Conservation (phyloP, 2,113 vertebrate species). For the Buteo buteo region DNA sequence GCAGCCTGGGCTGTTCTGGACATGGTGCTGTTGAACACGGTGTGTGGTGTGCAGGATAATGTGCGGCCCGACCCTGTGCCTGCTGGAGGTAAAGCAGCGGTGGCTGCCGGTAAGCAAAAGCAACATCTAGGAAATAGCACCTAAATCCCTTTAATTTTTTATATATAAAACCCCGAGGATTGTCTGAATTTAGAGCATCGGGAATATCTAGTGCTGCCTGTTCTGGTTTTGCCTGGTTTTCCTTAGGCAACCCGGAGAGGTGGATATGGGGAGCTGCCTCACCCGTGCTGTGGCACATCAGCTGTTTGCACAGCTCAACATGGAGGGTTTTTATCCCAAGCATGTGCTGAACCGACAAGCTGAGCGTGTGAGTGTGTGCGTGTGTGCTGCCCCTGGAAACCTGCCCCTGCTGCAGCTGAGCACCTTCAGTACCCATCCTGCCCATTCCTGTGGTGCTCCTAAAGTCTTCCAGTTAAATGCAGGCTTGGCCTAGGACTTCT, state of each 20-base stretch:
- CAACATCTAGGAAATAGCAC: background rate
- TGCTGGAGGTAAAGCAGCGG: background rate
- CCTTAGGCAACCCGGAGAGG: background rate
- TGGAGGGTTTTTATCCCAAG: background rate
- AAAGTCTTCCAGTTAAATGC: background rate
- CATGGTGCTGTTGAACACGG: background rate
- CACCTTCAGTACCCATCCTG: background rate
- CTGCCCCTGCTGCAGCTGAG: background rate
- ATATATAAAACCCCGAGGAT: background rate
- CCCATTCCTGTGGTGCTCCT: background rate
- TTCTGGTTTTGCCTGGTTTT: background rate
- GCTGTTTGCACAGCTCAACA: background rate
- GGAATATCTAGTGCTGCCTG: background rate
- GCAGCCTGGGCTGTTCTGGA: background rate
- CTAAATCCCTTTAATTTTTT: background rate
- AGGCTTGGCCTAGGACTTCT: background rate
- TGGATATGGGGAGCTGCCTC: background rate
- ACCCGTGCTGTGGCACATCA: background rate
- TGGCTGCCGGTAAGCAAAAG: background rate
- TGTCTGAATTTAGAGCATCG: background rate
- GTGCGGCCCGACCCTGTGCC: rapidly evolving
- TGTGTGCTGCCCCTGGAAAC: background rate
- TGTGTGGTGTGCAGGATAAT: background rate
- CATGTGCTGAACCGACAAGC: rapidly evolving
- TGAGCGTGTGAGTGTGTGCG: background rate